phyloP scores from a whole-genome alignment of 2,888 invertebrate genomes.

The Apamea anceps region DNA sequence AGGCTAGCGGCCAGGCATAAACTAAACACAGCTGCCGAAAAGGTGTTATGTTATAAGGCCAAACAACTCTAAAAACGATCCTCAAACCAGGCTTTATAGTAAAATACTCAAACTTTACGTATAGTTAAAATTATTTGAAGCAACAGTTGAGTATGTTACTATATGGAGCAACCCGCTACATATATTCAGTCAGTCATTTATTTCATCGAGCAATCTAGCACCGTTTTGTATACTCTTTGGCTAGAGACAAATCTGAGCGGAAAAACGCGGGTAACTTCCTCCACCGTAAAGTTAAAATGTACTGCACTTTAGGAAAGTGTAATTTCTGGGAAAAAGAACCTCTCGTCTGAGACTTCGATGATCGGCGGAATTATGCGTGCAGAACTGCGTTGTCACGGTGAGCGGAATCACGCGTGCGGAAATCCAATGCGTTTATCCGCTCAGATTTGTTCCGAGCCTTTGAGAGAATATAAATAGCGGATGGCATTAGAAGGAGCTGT shows the following conservation, averaged over 20 bases:
- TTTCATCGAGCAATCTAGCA: constrained; percentile 70
- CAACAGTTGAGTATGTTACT: constrained; percentile 54
- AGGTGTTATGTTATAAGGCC: not conserved
- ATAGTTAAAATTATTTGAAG: constrained; percentile 62
- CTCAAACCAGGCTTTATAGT: constrained; percentile 39
- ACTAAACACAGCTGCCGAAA: not conserved
- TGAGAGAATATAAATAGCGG: constrained; percentile 68
- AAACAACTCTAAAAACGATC: constrained; percentile 31
- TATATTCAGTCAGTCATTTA: constrained; percentile 62
- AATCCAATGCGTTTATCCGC: not conserved
- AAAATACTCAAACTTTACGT: constrained; percentile 59
- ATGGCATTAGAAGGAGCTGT: constrained; percentile 55
- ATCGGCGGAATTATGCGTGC: not conserved
- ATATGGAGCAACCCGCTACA: constrained; percentile 67
- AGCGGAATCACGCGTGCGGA: not conserved
- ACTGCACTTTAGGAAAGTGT: not conserved
- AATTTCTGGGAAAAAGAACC: not conserved
- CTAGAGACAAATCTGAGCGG: not conserved
- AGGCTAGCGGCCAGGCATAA: not conserved
- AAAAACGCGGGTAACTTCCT: not conserved
- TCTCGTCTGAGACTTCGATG: not conserved
- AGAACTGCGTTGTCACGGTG: not conserved
- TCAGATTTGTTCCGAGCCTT: constrained; percentile 11
- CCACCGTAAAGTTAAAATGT: not conserved
- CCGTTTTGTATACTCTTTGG: constrained; percentile 70